These are phyloP conservation scores for Epizoanthus rinbou DNA, from an alignment of 92 coral and sea anemone species.

Conservation along the genomic window DNA sequence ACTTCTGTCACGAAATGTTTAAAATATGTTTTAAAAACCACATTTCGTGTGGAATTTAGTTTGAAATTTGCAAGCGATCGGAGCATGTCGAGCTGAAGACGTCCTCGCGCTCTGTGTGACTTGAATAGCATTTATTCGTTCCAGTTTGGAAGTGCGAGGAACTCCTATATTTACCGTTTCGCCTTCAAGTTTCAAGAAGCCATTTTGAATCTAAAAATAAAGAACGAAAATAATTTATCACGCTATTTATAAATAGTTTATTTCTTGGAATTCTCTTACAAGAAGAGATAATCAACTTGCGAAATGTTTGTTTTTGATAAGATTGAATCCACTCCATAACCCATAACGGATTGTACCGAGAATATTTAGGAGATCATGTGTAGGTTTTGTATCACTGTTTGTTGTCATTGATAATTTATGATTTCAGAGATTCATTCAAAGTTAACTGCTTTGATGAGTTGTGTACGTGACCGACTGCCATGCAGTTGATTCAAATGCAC, in stretches of 20 bases:
- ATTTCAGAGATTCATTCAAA: neutral
- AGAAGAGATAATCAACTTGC: neutral
- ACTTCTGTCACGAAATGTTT: too few species aligned
- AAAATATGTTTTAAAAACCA: too few species aligned
- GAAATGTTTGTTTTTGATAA: neutral
- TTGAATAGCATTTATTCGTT: neutral
- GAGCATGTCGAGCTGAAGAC: too few species aligned
- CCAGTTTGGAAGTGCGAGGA: neutral
- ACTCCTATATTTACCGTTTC: neutral
- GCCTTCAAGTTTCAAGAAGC: neutral
- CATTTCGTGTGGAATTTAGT: too few species aligned
- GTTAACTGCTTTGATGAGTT: neutral
- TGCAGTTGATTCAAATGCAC: neutral
- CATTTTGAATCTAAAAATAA: too few species aligned
- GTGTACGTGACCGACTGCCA: neutral
- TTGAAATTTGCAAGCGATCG: too few species aligned
- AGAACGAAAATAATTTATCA: too few species aligned
- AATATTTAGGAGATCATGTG: neutral
- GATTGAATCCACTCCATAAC: neutral
- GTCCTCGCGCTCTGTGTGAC: too few species aligned
- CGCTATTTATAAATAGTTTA: too few species aligned
- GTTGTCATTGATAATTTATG: slow-evolving; percentile 29
- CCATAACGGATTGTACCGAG: neutral
- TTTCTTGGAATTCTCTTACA: too few species aligned
- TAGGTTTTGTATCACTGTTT: neutral